These are phyloP conservation scores for Conchocele bisecta DNA, from an alignment of 2,888 invertebrate species.

Conservation along the genomic window DNA sequence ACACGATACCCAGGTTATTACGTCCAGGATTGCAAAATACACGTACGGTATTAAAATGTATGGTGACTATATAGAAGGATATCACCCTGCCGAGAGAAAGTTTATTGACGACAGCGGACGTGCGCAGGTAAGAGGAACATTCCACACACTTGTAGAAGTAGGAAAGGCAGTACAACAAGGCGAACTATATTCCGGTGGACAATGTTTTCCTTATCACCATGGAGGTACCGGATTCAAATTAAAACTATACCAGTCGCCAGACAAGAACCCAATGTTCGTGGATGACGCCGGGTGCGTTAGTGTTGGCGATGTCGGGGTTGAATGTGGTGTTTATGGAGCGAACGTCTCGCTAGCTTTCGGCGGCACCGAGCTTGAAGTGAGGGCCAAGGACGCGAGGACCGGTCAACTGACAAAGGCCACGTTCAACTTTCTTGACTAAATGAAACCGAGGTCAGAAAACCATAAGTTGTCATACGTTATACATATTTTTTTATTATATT, in stretches of 20 bases:
- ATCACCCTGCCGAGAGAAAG: slow-evolving; percentile 10
- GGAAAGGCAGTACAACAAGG: slow-evolving; percentile 25
- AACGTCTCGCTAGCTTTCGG: slow-evolving; percentile 44
- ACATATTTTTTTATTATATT: no score
- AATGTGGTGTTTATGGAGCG: slow-evolving; percentile 29
- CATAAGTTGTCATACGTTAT: no score
- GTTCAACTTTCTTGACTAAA: slow-evolving; percentile 42
- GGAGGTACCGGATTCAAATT: not conserved
- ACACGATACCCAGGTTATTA: slow-evolving; percentile 50
- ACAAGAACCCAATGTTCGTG: slow-evolving; percentile 27
- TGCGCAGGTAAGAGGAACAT: slow-evolving; percentile 3
- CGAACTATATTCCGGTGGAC: not conserved
- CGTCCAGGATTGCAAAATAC: slow-evolving; percentile 46
- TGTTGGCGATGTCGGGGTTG: slow-evolving; percentile 30
- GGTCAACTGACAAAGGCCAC: slow-evolving; percentile 21
- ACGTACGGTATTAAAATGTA: slow-evolving; percentile 53
- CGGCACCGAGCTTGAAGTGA: slow-evolving; percentile 48
- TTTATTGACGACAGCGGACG: not conserved
- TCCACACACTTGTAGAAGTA: slow-evolving; percentile 29
- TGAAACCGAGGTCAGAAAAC: no score
- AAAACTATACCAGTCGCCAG: slow-evolving; percentile 36
- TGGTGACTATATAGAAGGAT: not conserved
- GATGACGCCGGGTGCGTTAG: slow-evolving; percentile 29
- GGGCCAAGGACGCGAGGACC: slow-evolving; percentile 26
- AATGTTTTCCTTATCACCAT: not conserved